Percentiles rank a stretch among this genome's conserved stretches.
phyloP scores from a whole-genome alignment of 2,797 vertebrate genomes.

The Lutjanus argentimaculatus region DNA sequence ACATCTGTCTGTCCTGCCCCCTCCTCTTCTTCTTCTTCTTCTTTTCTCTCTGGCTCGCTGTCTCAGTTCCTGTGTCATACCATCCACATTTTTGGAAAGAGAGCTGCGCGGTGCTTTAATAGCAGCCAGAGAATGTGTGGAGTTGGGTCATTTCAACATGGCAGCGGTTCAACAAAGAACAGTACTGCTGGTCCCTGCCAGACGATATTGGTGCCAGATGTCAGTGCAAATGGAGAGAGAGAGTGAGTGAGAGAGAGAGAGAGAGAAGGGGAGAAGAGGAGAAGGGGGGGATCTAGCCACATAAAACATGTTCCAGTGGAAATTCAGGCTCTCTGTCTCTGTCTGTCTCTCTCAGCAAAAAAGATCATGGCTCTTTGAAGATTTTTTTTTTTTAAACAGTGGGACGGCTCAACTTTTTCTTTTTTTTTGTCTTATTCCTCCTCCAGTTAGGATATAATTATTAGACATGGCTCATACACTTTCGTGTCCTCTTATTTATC shows the following conservation, averaged over 20 bases:
- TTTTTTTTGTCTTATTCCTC: constrained; percentile 48
- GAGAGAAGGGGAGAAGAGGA: neutral
- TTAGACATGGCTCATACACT: constrained; percentile 67
- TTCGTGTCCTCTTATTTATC: constrained; percentile 62
- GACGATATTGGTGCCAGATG: constrained; percentile 94
- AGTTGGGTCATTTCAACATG: constrained; percentile 91
- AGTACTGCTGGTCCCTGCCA: constrained; percentile 87
- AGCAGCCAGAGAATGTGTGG: constrained; percentile 87
- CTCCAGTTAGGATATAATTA: constrained; percentile 77
- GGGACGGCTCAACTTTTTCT: constrained; percentile 50
- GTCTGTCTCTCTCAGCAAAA: constrained; percentile 79
- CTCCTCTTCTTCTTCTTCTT: constrained; percentile 1
- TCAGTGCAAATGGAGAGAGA: constrained; percentile 74
- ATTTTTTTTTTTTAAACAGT: constrained; percentile 58
- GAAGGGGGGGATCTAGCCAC: constrained; percentile 83
- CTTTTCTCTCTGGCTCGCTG: constrained; percentile 58
- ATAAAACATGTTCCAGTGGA: constrained; percentile 91
- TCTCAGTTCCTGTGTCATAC: constrained; percentile 76
- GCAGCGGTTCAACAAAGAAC: constrained; percentile 91
- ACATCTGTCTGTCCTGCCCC: constrained; percentile 56
- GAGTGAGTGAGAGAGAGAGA: neutral
- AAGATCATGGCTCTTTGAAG: constrained; percentile 85
- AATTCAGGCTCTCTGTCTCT: constrained; percentile 77
- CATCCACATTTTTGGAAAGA: constrained; percentile 66
- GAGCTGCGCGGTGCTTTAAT: constrained; percentile 84